phyloP scores from a whole-genome alignment of 2,888 invertebrate species.

The Ormyrus pomaceus region DNA sequence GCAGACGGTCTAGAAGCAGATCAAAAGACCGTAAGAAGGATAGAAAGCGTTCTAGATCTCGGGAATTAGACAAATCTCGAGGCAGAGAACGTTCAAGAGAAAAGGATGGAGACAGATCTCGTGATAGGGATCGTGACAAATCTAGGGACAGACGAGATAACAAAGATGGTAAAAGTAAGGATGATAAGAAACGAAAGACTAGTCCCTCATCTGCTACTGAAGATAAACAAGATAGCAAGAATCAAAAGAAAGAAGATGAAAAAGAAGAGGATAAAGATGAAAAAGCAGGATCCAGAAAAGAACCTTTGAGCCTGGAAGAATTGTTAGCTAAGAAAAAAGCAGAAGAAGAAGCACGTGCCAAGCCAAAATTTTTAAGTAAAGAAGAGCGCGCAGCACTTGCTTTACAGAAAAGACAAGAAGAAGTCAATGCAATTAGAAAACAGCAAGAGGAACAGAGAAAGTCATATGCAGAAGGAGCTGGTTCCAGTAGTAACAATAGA shows the following conservation, averaged over 20 bases:
- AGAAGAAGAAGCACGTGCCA: conserved; percentile 94
- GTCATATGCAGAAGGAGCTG: conserved; percentile 64
- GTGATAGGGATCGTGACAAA: conserved; percentile 72
- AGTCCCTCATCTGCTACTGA: conserved; percentile 74
- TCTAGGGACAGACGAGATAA: conserved; percentile 65
- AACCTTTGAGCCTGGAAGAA: conserved; percentile 97
- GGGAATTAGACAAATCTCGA: conserved; percentile 64
- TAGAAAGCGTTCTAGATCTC: conserved; percentile 69
- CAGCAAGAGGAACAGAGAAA: conserved; percentile 82
- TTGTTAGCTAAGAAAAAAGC: conserved; percentile 96
- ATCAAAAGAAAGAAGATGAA: conserved; percentile 70
- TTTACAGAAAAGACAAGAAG: conserved; percentile 90
- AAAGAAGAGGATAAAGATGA: conserved; percentile 70
- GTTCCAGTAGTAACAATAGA: conserved; percentile 72
- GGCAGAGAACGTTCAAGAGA: conserved; percentile 69
- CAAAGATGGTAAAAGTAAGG: conserved; percentile 67
- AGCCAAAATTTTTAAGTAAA: conserved; percentile 97
- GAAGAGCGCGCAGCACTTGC: conserved; percentile 96
- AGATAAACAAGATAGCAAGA: conserved; percentile 71
- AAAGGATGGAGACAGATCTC: conserved; percentile 75
- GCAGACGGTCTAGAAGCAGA: conserved; percentile 67
- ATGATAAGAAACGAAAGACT: conserved; percentile 72
- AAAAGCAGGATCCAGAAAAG: conserved; percentile 78
- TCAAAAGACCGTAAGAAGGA: conserved; percentile 70
- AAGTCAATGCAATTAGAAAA: conserved; percentile 88